Evolutionary conservation across 2,113 vertebrate species (phyloP), one percentile per base, ranked within the genome.

Genomic region (Cygnus atratus): DNA sequence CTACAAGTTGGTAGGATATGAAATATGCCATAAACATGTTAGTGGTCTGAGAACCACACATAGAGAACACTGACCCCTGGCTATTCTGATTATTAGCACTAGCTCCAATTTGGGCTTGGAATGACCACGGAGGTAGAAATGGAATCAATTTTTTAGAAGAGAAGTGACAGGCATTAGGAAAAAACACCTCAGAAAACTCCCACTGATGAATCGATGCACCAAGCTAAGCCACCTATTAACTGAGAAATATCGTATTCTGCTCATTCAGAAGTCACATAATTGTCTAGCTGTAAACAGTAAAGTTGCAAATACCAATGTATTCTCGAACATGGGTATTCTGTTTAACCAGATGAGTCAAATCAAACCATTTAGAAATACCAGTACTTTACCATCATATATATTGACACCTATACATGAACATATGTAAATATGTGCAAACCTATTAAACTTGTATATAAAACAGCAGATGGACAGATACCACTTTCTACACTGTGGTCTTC

Each of bases 21-120:
- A 46, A 88, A 84, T 1, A 66, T 0, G 4, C 26, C 18, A 37
- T 2, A 4, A 2, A 46, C 31, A n/a, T 2, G 9, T 13, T 4
- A 52, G 13, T 2, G 39, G 11, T 3, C 48, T 48, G 29, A 65
- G 63, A 83, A 48, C 0, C 43, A 31, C 57, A n/a, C 19, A 8
- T 9, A 22, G 28, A 43, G 52, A 78, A 57, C 41, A 31, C 3
- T 75, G 63, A 17, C 58, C 29, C n/a, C 13, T 52, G 67, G 54
- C 61, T 46, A 6, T 41, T 79, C 24, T 55, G 33, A 59, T 35
- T 35, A 33, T 37, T 17, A 71, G 24, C 12, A 54, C 44, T 26
- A n/a, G 31, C 68, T 79, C 31, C 44, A 66, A 1, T 7, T 10
- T 4, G 44, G 62, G 31, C 48, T 41, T 41, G 52, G 43, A 55